These are phyloP conservation scores for Parotocinclus haroldoi DNA, from an alignment of 2,797 vertebrate genomes.

Conservation along the genomic window DNA sequence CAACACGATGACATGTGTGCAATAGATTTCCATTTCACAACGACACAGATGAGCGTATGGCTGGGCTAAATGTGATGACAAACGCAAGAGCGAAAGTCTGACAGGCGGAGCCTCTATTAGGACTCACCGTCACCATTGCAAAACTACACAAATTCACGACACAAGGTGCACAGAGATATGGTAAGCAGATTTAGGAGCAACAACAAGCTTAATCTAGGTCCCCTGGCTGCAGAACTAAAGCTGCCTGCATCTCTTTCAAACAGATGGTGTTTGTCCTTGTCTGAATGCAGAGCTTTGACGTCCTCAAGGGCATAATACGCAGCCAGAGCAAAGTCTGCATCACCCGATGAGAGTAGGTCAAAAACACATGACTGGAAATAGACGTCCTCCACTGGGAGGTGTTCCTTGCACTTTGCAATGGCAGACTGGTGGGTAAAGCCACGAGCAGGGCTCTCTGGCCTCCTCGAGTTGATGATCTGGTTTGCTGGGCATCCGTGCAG, in stretches of 20 bases:
- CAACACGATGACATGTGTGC: slow-evolving; percentile 43
- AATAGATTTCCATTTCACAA: slow-evolving; percentile 50
- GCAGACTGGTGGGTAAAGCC: slow-evolving; percentile 85
- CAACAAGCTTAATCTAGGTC: slow-evolving; percentile 26
- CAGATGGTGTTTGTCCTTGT: slow-evolving; percentile 89
- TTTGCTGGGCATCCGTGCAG: slow-evolving; percentile 88
- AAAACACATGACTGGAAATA: slow-evolving; percentile 98
- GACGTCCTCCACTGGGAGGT: slow-evolving; percentile 92
- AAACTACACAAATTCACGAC: slow-evolving; percentile 67
- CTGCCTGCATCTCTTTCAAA: slow-evolving; percentile 78
- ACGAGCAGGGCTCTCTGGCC: slow-evolving; percentile 31
- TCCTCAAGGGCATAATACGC: slow-evolving; percentile 97
- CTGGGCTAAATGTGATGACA: slow-evolving; percentile 36
- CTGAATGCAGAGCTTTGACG: slow-evolving; percentile 91
- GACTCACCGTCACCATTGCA: slow-evolving; percentile 46
- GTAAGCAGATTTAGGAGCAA: slow-evolving; percentile 61
- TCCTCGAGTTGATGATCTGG: slow-evolving; percentile 88
- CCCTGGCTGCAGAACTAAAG: slow-evolving; percentile 53
- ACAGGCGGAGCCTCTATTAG: slow-evolving; percentile 31
- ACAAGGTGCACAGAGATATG: slow-evolving; percentile 67
- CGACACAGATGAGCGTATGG: slow-evolving; percentile 52
- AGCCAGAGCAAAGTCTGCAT: slow-evolving; percentile 96
- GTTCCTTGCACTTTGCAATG: slow-evolving; percentile 87
- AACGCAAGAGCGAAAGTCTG: slow-evolving; percentile 25
- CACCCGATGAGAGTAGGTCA: slow-evolving; percentile 91